Base-by-base conservation (phyloP, 2,113 vertebrate genomes). In the Melospiza melodia region DNA sequence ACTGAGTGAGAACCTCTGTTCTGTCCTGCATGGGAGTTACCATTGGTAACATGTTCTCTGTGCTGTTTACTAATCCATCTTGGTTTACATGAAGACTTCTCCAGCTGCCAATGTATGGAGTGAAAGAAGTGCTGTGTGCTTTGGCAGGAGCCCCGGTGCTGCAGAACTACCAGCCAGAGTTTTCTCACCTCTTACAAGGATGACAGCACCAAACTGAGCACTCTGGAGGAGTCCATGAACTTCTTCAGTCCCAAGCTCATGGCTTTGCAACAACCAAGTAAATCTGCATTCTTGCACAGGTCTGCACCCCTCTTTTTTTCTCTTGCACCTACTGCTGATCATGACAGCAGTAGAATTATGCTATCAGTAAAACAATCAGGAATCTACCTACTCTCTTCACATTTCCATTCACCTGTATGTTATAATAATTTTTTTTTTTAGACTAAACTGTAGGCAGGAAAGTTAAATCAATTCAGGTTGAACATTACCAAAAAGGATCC, bases 281-380 rank as follows among this genome's bases (percentile, higher is more conserved):
- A 46, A 81, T 14, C 35, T 66, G 44, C 57, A 57, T 73, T 93
- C 57, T 84, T 66, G 49, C 48, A 89, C 28, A 31, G 28, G 22
- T 69, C 31, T 87, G 55, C 83, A 83, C 12, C 4, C 6, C n/a
- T 68, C 18, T 30, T 63, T 30, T 72, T 79, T 6, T 21, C 39
- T 67, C 62, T 23, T n/a, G 39, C n/a, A 74, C 23, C n/a, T 35
- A 21, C 39, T 43, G 65, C 35, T 91, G 68, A 63, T 87, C 58
- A 35, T 0, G 0, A 43, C 0, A 68, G 41, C 71, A 78, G 16
- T 0, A 91, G 44, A 91, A 90, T 59, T n/a, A 85, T 0, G 2
- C 16, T 89, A 67, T 8, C 66, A 58, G 43, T 24, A 75, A 46
- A 22, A 57, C 71, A 89, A 41, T 15, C 44, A 82, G 76, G 37